Evolutionary conservation across 2,113 vertebrate species (phyloP).

Genomic region (Prionailurus bengalensis): DNA sequence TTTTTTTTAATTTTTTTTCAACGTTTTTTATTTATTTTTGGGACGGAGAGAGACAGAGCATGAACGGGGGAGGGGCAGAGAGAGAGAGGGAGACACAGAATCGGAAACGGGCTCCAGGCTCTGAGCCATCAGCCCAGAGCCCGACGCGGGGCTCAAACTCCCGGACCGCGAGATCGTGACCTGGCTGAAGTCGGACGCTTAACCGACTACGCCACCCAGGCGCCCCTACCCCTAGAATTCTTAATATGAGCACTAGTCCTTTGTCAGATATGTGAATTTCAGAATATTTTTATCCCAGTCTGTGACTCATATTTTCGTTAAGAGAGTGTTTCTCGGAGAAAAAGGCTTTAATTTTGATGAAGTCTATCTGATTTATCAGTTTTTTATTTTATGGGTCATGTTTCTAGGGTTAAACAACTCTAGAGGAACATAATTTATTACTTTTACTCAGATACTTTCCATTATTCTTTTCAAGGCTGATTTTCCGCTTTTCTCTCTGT

Average conservation of each 20-base stretch:
- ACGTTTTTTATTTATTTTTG: no score
- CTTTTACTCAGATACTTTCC: neutral
- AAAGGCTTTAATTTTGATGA: neutral
- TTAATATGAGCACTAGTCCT: neutral
- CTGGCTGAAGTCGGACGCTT: no score
- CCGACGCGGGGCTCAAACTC: no score
- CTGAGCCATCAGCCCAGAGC: no score
- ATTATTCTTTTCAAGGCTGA: neutral
- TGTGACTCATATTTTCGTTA: neutral
- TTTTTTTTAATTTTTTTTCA: no score
- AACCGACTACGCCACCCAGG: no score
- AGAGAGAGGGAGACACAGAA: no score
- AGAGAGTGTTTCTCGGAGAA: neutral
- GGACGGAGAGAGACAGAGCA: no score
- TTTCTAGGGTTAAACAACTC: neutral
- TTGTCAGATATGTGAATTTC: neutral
- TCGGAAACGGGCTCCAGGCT: no score
- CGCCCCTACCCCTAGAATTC: neutral
- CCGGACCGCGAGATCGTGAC: no score
- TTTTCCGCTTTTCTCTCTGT: neutral
- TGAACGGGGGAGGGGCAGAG: no score
- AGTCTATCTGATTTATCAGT: neutral
- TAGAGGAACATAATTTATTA: neutral
- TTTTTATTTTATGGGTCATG: neutral
- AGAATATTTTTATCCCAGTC: neutral